phyloP scores from a whole-genome alignment of 92 coral and sea anemone species.

The Palythoa caribaeorum region DNA sequence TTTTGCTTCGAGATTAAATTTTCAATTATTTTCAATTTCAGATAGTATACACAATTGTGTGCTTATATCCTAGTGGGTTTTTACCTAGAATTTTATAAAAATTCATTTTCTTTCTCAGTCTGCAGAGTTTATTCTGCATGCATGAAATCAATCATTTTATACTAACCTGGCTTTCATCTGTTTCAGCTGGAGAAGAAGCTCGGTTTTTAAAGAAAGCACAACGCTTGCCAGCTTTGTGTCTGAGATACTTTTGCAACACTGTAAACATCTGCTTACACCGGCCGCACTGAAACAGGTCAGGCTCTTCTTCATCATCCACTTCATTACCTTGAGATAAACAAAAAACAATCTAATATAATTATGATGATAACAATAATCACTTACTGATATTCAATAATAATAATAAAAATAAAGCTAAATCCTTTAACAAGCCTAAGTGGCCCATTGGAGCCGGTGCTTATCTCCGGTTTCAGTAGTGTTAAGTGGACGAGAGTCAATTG shows the following conservation, averaged over 20 bases:
- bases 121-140: not conserved
- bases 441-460: too few species aligned
- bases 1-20: too few species aligned
- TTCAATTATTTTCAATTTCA: too few species aligned
- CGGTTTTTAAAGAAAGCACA: slow-evolving; percentile 66
- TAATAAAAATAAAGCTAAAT: too few species aligned
- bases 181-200: slow-evolving; percentile 10
- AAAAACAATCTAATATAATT: not conserved
- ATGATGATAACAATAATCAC: too few species aligned
- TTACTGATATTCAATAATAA: too few species aligned
- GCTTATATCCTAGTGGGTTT: not conserved
- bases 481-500: too few species aligned
- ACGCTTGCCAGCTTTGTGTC: slow-evolving; percentile 78
- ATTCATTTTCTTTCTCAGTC: not conserved
- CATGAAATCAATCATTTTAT: too few species aligned
- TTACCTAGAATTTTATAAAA: not conserved
- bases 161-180: slow-evolving; percentile 29
- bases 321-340: slow-evolving; percentile 16
- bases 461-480: too few species aligned
- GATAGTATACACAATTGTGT: too few species aligned
- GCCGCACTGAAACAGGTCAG: slow-evolving; percentile 96
- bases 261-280: slow-evolving; percentile 95
- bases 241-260: slow-evolving; percentile 85
- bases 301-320: slow-evolving; percentile 92
- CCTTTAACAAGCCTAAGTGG: too few species aligned